Percentiles rank a stretch among this genome's conserved stretches.
phyloP scores from a whole-genome alignment of 2,113 vertebrate genomes.

The Tursiops truncatus region DNA sequence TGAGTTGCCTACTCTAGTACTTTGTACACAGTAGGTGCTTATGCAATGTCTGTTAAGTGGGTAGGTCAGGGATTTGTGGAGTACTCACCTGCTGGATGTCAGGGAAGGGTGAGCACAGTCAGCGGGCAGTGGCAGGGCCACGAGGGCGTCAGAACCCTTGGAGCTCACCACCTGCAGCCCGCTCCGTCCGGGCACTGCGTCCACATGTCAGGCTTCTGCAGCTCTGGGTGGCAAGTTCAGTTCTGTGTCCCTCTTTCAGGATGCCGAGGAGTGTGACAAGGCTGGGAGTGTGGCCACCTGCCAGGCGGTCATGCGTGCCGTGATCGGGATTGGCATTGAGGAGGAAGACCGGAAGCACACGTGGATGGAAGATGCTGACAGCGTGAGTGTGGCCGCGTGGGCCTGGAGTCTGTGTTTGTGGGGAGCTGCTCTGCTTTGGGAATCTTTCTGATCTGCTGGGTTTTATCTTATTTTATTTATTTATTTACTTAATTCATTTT shows the following conservation, averaged over 20 bases:
- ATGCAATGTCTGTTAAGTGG: too few species aligned
- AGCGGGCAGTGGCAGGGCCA: not conserved
- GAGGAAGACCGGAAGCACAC: constrained; percentile 98
- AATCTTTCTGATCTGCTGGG: not conserved
- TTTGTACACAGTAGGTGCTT: not conserved
- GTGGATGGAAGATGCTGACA: constrained; percentile 99
- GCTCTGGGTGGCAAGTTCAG: not conserved
- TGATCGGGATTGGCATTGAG: constrained; percentile 97
- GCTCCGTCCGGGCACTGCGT: accelerated
- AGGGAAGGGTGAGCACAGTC: not conserved
- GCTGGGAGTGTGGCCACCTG: constrained; percentile 97
- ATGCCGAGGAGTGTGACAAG: constrained; percentile 98
- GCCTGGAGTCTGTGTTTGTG: not conserved
- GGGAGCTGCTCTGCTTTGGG: not conserved
- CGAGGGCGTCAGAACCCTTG: not conserved
- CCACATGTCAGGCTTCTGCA: not conserved
- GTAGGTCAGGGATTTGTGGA: not conserved
- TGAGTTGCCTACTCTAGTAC: not conserved
- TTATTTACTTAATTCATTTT: too few species aligned
- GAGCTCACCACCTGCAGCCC: not conserved
- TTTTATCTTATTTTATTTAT: too few species aligned
- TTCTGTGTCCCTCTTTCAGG: constrained; percentile 82
- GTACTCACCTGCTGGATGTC: not conserved
- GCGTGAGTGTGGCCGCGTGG: constrained; percentile 82
- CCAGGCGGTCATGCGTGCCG: constrained; percentile 95